Conservation (phyloP, 2,888 invertebrate genomes). For the Cephus sareptanus region DNA sequence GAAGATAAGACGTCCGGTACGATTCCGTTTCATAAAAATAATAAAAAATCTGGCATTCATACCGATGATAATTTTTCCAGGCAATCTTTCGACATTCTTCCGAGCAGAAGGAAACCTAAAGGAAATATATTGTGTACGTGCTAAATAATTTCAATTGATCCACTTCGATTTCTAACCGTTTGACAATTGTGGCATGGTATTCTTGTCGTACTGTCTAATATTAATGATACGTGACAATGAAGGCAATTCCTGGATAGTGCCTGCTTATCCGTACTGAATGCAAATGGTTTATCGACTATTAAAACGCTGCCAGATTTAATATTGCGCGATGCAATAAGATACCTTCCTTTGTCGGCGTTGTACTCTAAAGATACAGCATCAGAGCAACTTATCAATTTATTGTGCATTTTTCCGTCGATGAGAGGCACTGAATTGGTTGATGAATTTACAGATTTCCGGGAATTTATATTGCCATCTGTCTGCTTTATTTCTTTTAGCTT, state of each 20-base stretch:
- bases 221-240: conserved; percentile 52
- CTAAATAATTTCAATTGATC: background rate
- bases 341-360: conserved; percentile 58
- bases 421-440: conserved; percentile 15
- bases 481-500: conserved; percentile 8
- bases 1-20: conserved; percentile 40
- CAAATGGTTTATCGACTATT: conserved; percentile 56
- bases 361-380: conserved; percentile 45
- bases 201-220: conserved; percentile 33
- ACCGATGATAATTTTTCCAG: conserved; percentile 59
- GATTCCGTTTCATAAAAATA: conserved; percentile 43
- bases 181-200: conserved; percentile 57
- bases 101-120: conserved; percentile 63
- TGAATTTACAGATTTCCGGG: background rate
- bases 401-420: conserved; percentile 45
- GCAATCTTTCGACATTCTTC: conserved; percentile 55
- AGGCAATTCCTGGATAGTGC: conserved; percentile 54
- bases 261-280: conserved; percentile 51
- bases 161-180: conserved; percentile 40
- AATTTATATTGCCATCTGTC: background rate
- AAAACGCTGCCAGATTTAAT: conserved; percentile 61
- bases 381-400: conserved; percentile 47
- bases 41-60: conserved; percentile 61
- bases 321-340: conserved; percentile 62
- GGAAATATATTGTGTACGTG: background rate